Evolutionary conservation across 2,888 invertebrate species (phyloP), one percentile per base, ranked within the genome.

Genomic region (Yponomeuta sedellus): DNA sequence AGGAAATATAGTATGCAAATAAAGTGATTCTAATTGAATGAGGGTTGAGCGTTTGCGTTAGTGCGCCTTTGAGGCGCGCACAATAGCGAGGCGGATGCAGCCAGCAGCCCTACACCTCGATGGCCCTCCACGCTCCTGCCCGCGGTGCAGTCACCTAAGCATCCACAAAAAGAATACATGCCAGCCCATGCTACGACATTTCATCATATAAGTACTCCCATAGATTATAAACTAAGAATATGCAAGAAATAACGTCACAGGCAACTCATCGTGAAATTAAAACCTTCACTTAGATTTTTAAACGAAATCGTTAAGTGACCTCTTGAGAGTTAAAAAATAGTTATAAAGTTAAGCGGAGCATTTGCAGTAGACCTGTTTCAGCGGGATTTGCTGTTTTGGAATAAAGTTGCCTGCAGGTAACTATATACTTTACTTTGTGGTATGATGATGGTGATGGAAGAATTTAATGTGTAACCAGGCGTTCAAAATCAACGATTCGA

Each of bases 61-160:
- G 44, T 16, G 44, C 16, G 12, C 16, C 44, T 52, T 52, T 52
- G 44, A 34, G 62, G 34, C 19, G 16, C 19, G 28, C 58, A 58
- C 58, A 58, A 58, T 56, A 34, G 28, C 64, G n/a, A 20, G 63
- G n/a, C 40, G 63, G 25, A 20, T 57, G 25, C 28, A 25, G 10
- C 56, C 28, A 22, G 52, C 20, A 22, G 25, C 64, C 39, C 64
- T 64, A 16, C n/a, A 57, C 16, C 59, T 59, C 59, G 58, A 65
- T 65, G 65, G 59, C 40, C 20, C 65, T 65, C 59, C 39, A 59
- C 59, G 22, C 19, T 20, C 40, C 40, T 11, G 39, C 39, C 25
- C 34, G 34, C 34, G 34, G 34, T 34, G 34, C 34, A 34, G 6
- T n/a, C 16, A 56, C 56, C 64, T 56, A n/a, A 20, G 16, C 52